Base-by-base conservation (phyloP, 2,888 invertebrate species). In the Arge pagana region DNA sequence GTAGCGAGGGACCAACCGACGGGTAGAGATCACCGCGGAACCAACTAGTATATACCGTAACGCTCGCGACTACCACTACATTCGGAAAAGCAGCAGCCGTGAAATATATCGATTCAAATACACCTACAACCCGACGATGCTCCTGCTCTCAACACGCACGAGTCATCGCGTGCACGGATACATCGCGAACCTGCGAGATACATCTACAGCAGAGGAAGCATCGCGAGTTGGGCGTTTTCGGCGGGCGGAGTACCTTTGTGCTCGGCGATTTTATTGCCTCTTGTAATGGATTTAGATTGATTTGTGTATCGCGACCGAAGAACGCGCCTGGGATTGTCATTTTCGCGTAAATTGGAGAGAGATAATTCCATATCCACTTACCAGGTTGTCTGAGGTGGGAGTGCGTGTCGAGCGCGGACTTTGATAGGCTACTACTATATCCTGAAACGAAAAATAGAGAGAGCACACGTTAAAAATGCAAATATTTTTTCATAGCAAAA, bases 331-430 rank as follows among this genome's bases (percentile, higher is more conserved):
- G n/a, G n/a, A n/a, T n/a, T n/a, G n/a, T n/a, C n/a, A n/a, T n/a
- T 13, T 23, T 37, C 21, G 7, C 19, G 37, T 37, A 8, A 13
- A 21, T 37, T 13, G 11, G 21, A 13, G 21, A 13, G 19, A 21
- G n/a, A 37, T 37, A 37, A 37, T 13, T 37, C 5, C 13, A 37
- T 37, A 26, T 24, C 61, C 68, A 68, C 82, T 82, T 78, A 92
- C 93, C 92, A 82, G 93, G 92, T 82, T 93, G 93, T 73, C 93
- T 84, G 66, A 93, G 85, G 81, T 93, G 93, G 71, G 90, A 85
- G 80, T 93, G 93, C 48, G 92, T 89, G 78, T 93, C 93, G 78
- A 93, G 81, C 62, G 89, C 87, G 67, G 90, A 83, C 77, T 92
- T 92, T 57, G 88, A 88, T 86, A 89, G 88, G 80, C 93, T 91